Conservation (phyloP, 2,888 invertebrate genomes). For the Brachyopa scutellaris region DNA sequence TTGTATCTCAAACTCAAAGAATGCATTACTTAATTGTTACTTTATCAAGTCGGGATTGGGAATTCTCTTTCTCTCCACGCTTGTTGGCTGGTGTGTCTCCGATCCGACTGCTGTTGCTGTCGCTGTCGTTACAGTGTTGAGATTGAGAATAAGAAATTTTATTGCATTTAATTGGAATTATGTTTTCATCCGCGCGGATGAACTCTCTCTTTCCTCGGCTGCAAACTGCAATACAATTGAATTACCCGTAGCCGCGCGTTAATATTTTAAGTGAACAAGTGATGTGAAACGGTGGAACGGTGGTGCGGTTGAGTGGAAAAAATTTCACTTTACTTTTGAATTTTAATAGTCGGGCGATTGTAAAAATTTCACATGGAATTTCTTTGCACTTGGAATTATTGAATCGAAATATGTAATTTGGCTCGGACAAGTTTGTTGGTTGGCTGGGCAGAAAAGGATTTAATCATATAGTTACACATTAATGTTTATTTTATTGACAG, state of each 20-base stretch:
- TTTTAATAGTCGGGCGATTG: background rate
- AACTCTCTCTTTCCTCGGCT: constrained; percentile 2
- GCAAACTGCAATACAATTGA: constrained; percentile 51
- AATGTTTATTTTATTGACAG: no score
- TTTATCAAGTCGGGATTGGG: constrained; percentile 47
- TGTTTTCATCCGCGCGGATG: constrained; percentile 27
- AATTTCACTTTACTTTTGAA: constrained; percentile 33
- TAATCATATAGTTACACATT: no score
- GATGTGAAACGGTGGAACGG: constrained; percentile 43
- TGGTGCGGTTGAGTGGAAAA: constrained; percentile 2
- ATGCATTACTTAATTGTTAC: constrained; percentile 69
- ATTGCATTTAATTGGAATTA: constrained; percentile 54
- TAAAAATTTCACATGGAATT: constrained; percentile 15
- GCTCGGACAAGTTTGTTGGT: no score
- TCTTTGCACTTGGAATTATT: background rate
- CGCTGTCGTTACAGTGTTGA: background rate
- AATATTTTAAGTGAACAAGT: constrained; percentile 49
- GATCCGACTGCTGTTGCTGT: no score
- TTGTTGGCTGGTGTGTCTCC: background rate
- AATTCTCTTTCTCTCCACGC: background rate
- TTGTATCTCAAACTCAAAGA: constrained; percentile 18
- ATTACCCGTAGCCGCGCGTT: constrained; percentile 60
- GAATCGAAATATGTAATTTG: no score
- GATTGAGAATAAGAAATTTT: constrained; percentile 49
- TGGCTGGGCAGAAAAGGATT: no score